Percentiles rank a stretch among this genome's conserved stretches.
Conservation (phyloP, 1,140 invertebrate genomes). For the Neoseiulus cucumeris region DNA sequence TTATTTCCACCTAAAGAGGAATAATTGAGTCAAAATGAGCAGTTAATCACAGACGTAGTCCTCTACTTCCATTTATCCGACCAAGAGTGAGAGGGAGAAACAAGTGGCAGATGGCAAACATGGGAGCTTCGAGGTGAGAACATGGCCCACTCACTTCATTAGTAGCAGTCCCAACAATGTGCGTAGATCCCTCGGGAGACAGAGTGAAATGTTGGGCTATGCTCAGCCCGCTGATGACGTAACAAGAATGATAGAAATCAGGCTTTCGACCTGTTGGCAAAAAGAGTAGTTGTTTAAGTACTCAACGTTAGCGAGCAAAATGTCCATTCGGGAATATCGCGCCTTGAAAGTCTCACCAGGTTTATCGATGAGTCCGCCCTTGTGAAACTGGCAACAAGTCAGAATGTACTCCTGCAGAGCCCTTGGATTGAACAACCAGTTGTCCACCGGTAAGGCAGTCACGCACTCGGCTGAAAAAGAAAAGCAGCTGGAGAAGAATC, state of each 20-base stretch:
- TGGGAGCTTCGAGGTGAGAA: background rate
- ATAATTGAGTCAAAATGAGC: too few species aligned
- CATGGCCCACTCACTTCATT: slow-evolving; percentile 9
- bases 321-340: too few species aligned
- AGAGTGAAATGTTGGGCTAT: slow-evolving; percentile 60
- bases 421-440: slow-evolving; percentile 54
- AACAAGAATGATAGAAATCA: slow-evolving; percentile 93
- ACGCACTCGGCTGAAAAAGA: background rate
- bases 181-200: background rate
- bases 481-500: slow-evolving; percentile 10
- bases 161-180: slow-evolving; percentile 2
- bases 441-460: slow-evolving; percentile 19
- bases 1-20: background rate
- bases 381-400: slow-evolving; percentile 67
- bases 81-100: background rate
- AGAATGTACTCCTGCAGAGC: slow-evolving; percentile 88
- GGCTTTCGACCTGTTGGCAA: slow-evolving; percentile 39
- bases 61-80: background rate
- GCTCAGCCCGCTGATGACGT: slow-evolving; percentile 80
- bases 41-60: background rate
- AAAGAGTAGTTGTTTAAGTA: too few species aligned
- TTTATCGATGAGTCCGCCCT: slow-evolving; percentile 86
- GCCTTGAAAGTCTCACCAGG: slow-evolving; percentile 40
- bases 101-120: background rate
- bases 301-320: too few species aligned